phyloP scores from a whole-genome alignment of 2,797 vertebrate species.

The Alectoris magna region DNA sequence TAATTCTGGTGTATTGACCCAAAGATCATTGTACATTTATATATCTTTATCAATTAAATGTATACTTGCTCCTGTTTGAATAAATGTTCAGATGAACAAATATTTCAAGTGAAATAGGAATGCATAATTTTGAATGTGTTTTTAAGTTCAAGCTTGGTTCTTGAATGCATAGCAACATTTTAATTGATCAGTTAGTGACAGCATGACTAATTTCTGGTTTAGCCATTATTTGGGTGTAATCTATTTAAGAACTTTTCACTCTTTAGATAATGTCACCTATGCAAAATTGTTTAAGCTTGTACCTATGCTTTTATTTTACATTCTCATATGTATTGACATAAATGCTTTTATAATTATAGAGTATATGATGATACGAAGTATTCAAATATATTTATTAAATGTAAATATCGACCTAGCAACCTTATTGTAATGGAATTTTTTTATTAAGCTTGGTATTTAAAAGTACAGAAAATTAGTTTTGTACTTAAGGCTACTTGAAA shows the following conservation, averaged over 20 bases:
- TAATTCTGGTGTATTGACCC: background rate
- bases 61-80: background rate
- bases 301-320: background rate
- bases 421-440: background rate
- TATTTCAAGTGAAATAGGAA: background rate
- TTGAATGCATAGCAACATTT: background rate
- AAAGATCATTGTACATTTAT: background rate
- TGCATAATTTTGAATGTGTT: background rate
- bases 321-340: background rate
- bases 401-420: background rate
- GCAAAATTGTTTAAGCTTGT: background rate
- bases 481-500: background rate
- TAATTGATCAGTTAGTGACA: background rate
- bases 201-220: background rate
- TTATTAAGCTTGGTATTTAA: background rate
- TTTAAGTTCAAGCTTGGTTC: background rate
- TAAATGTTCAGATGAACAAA: slow-evolving; percentile 31
- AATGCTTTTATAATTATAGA: background rate
- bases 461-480: background rate
- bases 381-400: background rate
- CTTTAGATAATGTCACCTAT: background rate
- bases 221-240: background rate
- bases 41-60: background rate
- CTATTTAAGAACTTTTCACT: background rate
- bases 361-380: background rate